Evolutionary conservation across 2,113 vertebrate species (phyloP).

Genomic region (Lota lota): DNA sequence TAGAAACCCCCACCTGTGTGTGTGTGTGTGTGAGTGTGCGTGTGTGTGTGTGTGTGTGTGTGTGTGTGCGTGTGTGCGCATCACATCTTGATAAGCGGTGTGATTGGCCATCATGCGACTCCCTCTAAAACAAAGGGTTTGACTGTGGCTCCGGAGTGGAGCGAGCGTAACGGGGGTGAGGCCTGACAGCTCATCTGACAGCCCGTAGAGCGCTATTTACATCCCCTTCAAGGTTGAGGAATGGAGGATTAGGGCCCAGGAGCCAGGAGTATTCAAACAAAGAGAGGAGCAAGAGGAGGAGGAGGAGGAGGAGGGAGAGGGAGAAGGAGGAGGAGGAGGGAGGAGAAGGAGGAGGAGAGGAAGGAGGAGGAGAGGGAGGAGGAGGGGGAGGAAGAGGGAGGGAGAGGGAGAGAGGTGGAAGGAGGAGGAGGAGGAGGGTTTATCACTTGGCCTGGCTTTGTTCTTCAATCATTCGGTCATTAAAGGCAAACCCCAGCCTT

Average conservation of each 20-base stretch:
- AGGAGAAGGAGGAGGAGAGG: slow-evolving; percentile 31
- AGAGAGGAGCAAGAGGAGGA: slow-evolving; percentile 20
- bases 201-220: slow-evolving; percentile 52
- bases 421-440: slow-evolving; percentile 20
- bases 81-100: slow-evolving; percentile 52
- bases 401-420: slow-evolving; percentile 15
- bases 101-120: slow-evolving; percentile 59
- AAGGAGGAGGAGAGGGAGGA: slow-evolving; percentile 31
- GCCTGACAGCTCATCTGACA: slow-evolving; percentile 56
- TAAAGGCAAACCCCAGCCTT: slow-evolving; percentile 13
- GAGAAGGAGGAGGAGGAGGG: neutral
- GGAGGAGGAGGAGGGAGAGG: slow-evolving; percentile 26
- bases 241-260: slow-evolving; percentile 65
- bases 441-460: slow-evolving; percentile 24
- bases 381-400: no score
- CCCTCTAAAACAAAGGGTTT: slow-evolving; percentile 66
- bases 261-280: slow-evolving; percentile 56
- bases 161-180: slow-evolving; percentile 58
- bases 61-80: neutral
- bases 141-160: slow-evolving; percentile 50
- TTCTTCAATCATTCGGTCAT: slow-evolving; percentile 13
- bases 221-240: slow-evolving; percentile 57
- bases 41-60: neutral
- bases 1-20: slow-evolving; percentile 2
- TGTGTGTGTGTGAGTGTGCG: slow-evolving; percentile 21